Evolutionary conservation across 2,797 vertebrate species (phyloP).

Genomic region (Hephaestus fuliginosus): DNA sequence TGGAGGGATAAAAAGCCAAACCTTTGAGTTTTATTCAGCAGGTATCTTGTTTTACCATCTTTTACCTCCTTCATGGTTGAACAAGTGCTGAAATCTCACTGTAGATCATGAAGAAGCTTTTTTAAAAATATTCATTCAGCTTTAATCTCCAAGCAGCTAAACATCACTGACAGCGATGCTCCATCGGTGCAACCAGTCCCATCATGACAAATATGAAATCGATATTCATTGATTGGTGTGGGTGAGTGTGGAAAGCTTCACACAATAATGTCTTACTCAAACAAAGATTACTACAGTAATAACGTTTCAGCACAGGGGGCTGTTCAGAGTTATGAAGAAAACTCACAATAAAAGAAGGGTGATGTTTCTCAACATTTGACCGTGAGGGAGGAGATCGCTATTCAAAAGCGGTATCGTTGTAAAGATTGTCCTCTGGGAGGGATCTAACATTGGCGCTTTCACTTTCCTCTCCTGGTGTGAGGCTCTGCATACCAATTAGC

Average conservation of each 20-base stretch:
- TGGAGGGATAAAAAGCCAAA: no score
- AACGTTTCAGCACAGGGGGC: background rate
- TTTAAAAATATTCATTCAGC: no score
- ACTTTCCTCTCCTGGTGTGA: slow-evolving; percentile 3
- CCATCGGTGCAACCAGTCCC: slow-evolving; percentile 12
- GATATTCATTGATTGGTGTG: slow-evolving; percentile 21
- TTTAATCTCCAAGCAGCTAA: no score
- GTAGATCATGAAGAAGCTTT: no score
- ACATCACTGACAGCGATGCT: no score
- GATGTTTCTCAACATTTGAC: background rate
- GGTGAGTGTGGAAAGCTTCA: slow-evolving; percentile 17
- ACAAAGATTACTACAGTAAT: background rate
- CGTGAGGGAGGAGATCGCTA: background rate
- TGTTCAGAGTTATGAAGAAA: slow-evolving; percentile 1
- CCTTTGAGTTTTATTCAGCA: no score
- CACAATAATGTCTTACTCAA: slow-evolving; percentile 28
- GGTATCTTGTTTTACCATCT: no score
- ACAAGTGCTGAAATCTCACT: no score
- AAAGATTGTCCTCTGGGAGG: slow-evolving; percentile 3
- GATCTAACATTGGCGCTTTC: slow-evolving; percentile 13
- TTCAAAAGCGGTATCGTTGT: background rate
- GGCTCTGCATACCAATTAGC: slow-evolving; percentile 13
- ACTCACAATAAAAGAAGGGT: background rate
- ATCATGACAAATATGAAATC: slow-evolving; percentile 30
- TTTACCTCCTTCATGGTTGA: no score